Evolutionary conservation across 2,797 vertebrate genomes (phyloP), one percentile per base, ranked within the genome.

Genomic region (Numenius phaeopus): DNA sequence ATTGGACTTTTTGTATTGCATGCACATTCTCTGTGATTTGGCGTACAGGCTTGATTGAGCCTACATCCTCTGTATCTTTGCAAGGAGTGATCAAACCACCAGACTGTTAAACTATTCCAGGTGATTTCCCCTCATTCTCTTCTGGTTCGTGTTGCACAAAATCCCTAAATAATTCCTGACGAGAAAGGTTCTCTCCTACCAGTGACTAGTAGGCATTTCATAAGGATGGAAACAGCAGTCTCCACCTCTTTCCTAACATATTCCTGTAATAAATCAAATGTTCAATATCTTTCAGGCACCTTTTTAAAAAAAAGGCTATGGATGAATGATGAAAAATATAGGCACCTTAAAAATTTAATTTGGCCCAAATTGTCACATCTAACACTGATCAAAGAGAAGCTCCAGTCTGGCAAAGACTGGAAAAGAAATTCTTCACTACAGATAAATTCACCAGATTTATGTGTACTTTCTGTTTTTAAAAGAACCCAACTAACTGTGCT

Each of bases 381-480:
- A 9, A 52, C 13, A 40, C 14, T 82, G 59, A 82, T 77, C 54
- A 80, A 90, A 95, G 13, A 82, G 55, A 89, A 39, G 13, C 6
- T 72, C 69, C 34, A 77, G 32, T 81, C 58, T 83, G 59, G 40
- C 54, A 91, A 92, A 83, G 42, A 69, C 59, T 83, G 78, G 52
- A 93, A 73, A 77, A 80, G 0, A 67, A 94, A 78, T 42, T 92
- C 61, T 52, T 85, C 2, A 1, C 47, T 78, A 9, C 30, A 65
- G 47, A 86, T 88, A 72, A 90, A 91, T 84, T 90, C 42, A 27
- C 67, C 78, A 84, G 30, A 94, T 87, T 89, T 92, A 79, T 69
- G 37, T 47, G 62, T 55, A 55, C 69, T 87, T 93, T 57, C 16
- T 5, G 10, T 67, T 91, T 86, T 84, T 72, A 66, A 84, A 80